Conservation (phyloP, 2,888 invertebrate genomes). For the Microctonus brassicae region DNA sequence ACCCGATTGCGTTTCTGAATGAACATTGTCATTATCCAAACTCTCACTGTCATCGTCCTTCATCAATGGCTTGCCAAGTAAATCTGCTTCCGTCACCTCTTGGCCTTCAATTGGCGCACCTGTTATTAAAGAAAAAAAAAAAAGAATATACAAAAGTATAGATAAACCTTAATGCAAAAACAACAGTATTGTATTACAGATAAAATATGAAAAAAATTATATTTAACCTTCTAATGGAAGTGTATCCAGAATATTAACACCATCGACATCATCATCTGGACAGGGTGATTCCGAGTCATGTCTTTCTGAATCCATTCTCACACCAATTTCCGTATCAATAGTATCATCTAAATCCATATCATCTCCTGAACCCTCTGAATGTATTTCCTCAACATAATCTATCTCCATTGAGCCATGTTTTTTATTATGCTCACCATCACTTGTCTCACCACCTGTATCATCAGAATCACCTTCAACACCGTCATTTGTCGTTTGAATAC, state of each 20-base stretch:
- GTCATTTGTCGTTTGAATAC: constrained; percentile 57
- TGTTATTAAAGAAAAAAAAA: constrained; percentile 33
- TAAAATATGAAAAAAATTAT: constrained; percentile 5
- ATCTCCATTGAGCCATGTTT: constrained; percentile 52
- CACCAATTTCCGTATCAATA: constrained; percentile 66
- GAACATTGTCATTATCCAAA: constrained; percentile 59
- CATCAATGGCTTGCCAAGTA: constrained; percentile 61
- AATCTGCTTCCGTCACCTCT: constrained; percentile 66
- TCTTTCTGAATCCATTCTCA: constrained; percentile 61
- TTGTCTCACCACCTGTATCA: constrained; percentile 69
- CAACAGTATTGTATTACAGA: neutral
- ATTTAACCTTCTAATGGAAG: constrained; percentile 62
- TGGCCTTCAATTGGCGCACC: constrained; percentile 67
- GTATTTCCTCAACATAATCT: constrained; percentile 63
- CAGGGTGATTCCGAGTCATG: constrained; percentile 49
- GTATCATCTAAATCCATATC: constrained; percentile 68
- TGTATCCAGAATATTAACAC: constrained; percentile 66
- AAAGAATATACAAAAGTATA: neutral
- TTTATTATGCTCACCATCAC: constrained; percentile 61
- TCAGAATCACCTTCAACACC: constrained; percentile 61
- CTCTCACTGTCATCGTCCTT: constrained; percentile 62
- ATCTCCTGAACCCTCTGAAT: constrained; percentile 65
- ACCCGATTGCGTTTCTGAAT: constrained; percentile 54
- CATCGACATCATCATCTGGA: constrained; percentile 64
- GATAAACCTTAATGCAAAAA: neutral